phyloP scores from a whole-genome alignment of 2,888 invertebrate species.

The Gibbula magus region DNA sequence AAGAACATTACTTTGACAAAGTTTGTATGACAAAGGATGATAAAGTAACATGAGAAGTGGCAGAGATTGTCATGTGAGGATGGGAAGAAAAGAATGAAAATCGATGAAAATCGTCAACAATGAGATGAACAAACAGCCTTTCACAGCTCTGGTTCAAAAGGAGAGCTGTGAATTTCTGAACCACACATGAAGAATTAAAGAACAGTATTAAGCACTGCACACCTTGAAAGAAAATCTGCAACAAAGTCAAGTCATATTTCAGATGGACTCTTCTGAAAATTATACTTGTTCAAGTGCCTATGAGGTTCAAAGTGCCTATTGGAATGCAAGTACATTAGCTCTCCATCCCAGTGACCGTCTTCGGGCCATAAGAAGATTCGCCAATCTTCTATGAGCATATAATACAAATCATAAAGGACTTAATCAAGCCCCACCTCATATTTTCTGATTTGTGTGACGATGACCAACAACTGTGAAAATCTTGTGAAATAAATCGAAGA shows the following conservation, averaged over 20 bases:
- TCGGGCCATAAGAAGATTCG: no score
- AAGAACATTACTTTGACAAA: no score
- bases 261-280: conserved; percentile 48
- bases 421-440: no score
- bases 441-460: no score
- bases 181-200: conserved; percentile 27
- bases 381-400: no score
- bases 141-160: not conserved
- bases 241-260: conserved; percentile 30
- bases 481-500: no score
- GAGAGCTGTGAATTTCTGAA: conserved; percentile 31
- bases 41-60: conserved; percentile 21
- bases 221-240: conserved; percentile 37
- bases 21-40: no score
- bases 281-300: conserved; percentile 35
- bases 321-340: conserved; percentile 39
- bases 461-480: no score
- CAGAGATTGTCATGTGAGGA: conserved; percentile 29
- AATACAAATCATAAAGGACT: no score
- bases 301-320: conserved; percentile 46
- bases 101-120: conserved; percentile 29
- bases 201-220: conserved; percentile 35
- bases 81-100: conserved; percentile 33
- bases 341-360: no score
- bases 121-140: not conserved